A percentile compares a stretch with the other conserved stretches of the same genome.
These are phyloP conservation scores for Propithecus deckenii DNA, from an alignment of 2,797 vertebrate species.

Conservation along the genomic window DNA sequence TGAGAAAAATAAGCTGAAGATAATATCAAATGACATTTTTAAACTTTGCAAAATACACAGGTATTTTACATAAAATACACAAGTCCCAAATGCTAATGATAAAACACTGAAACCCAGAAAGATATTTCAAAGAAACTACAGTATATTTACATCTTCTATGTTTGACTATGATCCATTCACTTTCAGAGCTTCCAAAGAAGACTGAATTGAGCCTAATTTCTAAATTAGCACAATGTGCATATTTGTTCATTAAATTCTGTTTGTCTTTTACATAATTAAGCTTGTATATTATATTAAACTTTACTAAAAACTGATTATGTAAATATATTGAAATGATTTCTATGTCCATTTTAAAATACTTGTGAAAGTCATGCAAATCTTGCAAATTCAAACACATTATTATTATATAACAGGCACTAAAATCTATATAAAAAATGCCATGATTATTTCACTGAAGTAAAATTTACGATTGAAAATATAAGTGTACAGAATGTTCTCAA, in stretches of 20 bases:
- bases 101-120: slow-evolving; percentile 47
- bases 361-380: neutral
- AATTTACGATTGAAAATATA: neutral
- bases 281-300: neutral
- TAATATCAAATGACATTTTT: slow-evolving; percentile 76
- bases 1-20: slow-evolving; percentile 61
- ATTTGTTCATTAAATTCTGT: neutral
- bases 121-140: neutral
- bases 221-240: slow-evolving; percentile 20
- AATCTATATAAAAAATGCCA: neutral
- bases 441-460: neutral
- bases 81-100: slow-evolving; percentile 32
- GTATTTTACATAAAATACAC: neutral
- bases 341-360: slow-evolving; percentile 1
- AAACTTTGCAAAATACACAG: slow-evolving; percentile 20
- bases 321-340: neutral
- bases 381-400: neutral
- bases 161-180: neutral
- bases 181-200: neutral
- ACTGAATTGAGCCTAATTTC: slow-evolving; percentile 8
- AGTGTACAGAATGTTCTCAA: neutral
- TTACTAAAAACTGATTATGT: slow-evolving; percentile 2
- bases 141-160: neutral
- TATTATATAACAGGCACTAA: neutral
- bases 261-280: slow-evolving; percentile 44